phyloP scores from a whole-genome alignment of 2,888 invertebrate genomes.

The Drosophila monieri region DNA sequence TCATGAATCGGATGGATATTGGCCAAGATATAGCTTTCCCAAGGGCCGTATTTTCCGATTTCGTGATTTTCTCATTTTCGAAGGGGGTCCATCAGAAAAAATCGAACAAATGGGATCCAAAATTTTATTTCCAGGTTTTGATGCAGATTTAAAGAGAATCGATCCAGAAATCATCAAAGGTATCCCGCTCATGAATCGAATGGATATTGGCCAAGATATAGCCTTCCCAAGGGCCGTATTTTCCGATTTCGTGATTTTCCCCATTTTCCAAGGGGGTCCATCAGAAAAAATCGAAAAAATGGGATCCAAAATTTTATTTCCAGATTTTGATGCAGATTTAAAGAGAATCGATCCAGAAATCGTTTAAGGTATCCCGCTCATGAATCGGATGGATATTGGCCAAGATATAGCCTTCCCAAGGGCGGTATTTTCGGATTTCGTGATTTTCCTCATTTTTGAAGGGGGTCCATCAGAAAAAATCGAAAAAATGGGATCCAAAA shows the following conservation, averaged over 20 bases:
- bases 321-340: neutral
- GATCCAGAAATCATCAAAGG: neutral
- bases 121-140: too few relatives aligned
- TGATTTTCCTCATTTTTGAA: neutral
- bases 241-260: neutral
- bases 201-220: neutral
- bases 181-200: neutral
- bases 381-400: neutral
- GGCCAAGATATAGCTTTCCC: neutral
- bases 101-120: neutral
- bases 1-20: neutral
- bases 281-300: constrained; percentile 2
- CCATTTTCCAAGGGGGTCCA: neutral
- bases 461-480: too few relatives aligned
- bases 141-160: neutral
- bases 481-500: too few relatives aligned
- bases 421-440: neutral
- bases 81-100: neutral
- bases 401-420: neutral
- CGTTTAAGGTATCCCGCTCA: neutral
- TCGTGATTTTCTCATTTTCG: too few relatives aligned
- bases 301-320: neutral
- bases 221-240: neutral
- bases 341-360: neutral
- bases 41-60: neutral